Conservation (phyloP, 1,140 invertebrate species). For the Pomacea maculata region DNA sequence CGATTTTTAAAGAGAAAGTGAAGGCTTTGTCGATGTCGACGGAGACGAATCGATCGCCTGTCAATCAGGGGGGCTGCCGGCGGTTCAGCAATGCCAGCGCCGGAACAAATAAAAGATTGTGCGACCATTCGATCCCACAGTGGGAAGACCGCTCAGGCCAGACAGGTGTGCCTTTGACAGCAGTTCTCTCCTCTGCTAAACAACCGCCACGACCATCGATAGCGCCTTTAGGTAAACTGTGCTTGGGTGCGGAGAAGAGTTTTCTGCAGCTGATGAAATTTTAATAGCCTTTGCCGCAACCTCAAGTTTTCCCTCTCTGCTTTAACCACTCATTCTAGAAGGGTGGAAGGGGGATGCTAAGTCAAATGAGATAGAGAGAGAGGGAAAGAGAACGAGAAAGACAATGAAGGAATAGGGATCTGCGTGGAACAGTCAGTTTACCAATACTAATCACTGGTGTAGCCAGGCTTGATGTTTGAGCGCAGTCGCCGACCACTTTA, state of each 20-base stretch:
- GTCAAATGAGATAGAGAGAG: not conserved
- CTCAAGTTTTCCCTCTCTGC: not conserved
- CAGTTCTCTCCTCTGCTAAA: not conserved
- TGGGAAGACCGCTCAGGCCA: not conserved
- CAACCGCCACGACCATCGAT: not conserved
- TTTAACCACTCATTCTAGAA: not conserved
- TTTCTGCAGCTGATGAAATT: conserved; percentile 4
- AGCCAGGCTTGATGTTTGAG: not conserved
- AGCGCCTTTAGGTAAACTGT: not conserved
- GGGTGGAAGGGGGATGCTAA: not conserved
- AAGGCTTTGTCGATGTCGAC: not conserved
- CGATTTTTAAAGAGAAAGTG: too few species aligned
- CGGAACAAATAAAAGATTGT: conserved; percentile 8
- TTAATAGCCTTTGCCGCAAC: conserved; percentile 8
- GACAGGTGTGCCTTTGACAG: conserved; percentile 8
- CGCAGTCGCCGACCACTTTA: not conserved
- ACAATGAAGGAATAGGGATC: not conserved
- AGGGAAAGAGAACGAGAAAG: not conserved
- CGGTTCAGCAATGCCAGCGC: not conserved
- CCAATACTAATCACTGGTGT: not conserved
- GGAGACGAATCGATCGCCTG: not conserved
- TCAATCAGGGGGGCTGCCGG: not conserved
- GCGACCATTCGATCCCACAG: not conserved
- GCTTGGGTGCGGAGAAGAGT: not conserved
- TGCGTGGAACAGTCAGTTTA: not conserved